These are phyloP conservation scores for Typhlomys cinereus DNA, from an alignment of 2,113 vertebrate species.

Conservation along the genomic window DNA sequence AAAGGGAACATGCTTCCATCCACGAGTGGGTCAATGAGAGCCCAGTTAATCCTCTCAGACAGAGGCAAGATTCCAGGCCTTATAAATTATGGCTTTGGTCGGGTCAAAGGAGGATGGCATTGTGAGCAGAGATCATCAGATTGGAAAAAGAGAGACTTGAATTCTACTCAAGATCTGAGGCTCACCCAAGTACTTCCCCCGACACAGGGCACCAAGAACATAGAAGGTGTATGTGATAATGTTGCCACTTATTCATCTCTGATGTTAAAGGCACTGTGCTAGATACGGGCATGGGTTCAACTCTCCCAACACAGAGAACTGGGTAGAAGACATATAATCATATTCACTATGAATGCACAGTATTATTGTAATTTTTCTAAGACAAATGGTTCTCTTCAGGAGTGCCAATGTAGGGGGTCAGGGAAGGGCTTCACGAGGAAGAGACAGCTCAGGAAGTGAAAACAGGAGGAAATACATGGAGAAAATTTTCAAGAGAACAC, in stretches of 20 bases:
- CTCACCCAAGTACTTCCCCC: background rate
- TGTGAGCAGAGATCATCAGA: background rate
- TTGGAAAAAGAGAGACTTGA: background rate
- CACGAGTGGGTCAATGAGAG: conserved; percentile 57
- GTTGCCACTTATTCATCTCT: background rate
- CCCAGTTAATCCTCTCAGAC: conserved; percentile 78
- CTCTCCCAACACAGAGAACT: background rate
- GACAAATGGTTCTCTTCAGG: background rate
- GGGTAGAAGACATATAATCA: background rate
- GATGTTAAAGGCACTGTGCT: background rate
- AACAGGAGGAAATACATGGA: background rate
- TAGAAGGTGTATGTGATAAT: background rate
- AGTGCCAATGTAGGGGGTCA: background rate
- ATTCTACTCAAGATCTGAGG: background rate
- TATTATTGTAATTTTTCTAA: background rate
- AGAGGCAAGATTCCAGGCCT: conserved; percentile 68
- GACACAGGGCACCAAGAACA: background rate
- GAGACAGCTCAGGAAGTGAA: background rate
- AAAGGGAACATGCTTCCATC: conserved; percentile 74
- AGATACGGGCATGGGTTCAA: background rate
- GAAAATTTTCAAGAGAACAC: conserved; percentile 42
- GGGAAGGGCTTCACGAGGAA: background rate
- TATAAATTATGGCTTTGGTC: conserved; percentile 64
- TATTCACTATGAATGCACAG: background rate
- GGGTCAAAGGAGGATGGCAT: too few relatives aligned